Percentiles rank a stretch among this genome's conserved stretches.
Evolutionary conservation across 2,888 invertebrate species (phyloP).

Genomic region (Entomobrya proxima): DNA sequence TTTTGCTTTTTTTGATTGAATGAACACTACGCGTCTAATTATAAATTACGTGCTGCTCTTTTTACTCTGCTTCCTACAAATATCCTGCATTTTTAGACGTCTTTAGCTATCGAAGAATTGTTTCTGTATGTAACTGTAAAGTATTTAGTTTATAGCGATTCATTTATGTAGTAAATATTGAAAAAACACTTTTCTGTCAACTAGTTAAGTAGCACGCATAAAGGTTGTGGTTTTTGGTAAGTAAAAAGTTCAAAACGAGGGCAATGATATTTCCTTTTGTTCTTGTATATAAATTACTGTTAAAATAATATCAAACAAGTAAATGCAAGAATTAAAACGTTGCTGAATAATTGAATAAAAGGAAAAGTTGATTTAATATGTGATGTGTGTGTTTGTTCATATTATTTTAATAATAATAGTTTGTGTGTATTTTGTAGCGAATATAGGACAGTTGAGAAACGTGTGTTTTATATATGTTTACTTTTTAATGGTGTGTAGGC

Average conservation of each 20-base stretch:
- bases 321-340: neutral
- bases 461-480: neutral
- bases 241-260: neutral
- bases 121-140: too few species aligned
- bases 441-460: neutral
- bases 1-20: neutral
- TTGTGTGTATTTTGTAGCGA: neutral
- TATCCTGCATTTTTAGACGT: neutral
- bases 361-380: neutral
- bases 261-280: neutral
- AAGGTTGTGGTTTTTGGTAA: neutral
- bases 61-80: neutral
- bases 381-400: neutral
- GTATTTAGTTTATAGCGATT: neutral
- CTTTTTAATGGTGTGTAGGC: neutral
- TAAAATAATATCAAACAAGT: neutral
- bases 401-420: neutral
- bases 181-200: neutral
- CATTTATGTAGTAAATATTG: slow-evolving; percentile 1
- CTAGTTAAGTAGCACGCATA: neutral
- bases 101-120: too few species aligned
- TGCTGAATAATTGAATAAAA: too few species aligned
- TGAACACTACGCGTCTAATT: neutral
- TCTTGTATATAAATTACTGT: neutral
- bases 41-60: neutral